Evolutionary conservation across 2,797 vertebrate genomes (phyloP), one percentile per base, ranked within the genome.

Genomic region (Darevskia mixta): DNA sequence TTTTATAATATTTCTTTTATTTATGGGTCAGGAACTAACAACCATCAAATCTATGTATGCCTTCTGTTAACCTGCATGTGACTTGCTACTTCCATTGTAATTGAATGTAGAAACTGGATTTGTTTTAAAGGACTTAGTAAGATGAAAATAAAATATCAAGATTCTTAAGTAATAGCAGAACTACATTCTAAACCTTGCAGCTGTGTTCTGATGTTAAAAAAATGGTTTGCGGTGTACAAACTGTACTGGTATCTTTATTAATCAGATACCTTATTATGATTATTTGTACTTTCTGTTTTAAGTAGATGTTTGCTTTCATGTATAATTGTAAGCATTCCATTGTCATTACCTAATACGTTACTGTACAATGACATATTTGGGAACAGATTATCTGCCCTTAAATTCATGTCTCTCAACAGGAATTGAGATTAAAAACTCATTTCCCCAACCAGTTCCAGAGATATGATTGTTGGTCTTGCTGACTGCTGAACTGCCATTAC

Each of bases 161-260:
- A 49, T 11, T 81, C 20, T 88, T 90, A 81, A 61, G 84, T 90
- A 82, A 89, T 69, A 43, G 41, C 2, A 2, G 23, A 79, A 90
- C 0, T 73, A 77, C 83, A 78, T 79, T 85, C 66, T 89, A 87
- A 91, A 64, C 73, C 8, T 27, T 85, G 8, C 55, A 27, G 81
- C 29, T 81, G 17, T 89, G 32, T 75, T 93, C n/a, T 64, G 61
- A 64, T 64, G 58, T 61, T 18, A 2, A 64, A 64, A 64, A 61
- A 64, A 23, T 18, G 61, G 20, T 69, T 69, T 69, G n/a, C 25
- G 64, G 43, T 64, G 8, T 67, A n/a, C 5, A 85, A 77, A 3
- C 67, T 1, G 66, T 66, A 73, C 18, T 83, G 45, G n/a, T n/a
- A 20, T 35, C 32, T 15, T 13, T 8, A 32, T 32, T 72, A 35